phyloP scores from a whole-genome alignment of 2,888 invertebrate genomes.

The Hyposoter dolosus region DNA sequence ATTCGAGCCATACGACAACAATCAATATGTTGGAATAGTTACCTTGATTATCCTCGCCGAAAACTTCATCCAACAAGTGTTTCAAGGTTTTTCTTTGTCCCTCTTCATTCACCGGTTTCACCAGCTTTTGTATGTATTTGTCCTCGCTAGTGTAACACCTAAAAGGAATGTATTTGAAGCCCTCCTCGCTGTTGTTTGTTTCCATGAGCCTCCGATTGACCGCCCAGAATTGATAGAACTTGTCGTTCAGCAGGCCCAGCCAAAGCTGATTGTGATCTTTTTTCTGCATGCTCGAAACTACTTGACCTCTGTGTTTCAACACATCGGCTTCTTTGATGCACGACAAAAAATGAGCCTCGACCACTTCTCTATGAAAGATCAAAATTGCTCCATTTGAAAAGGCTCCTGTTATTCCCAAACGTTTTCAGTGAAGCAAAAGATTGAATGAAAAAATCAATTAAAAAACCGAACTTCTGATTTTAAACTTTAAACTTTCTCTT shows the following conservation, averaged over 20 bases:
- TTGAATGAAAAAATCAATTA: not conserved
- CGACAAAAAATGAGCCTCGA: constrained; percentile 97
- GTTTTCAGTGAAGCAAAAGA: not conserved
- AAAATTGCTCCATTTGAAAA: too few relatives aligned
- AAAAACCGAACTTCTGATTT: too few relatives aligned
- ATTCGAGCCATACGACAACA: too few relatives aligned
- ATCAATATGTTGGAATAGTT: not conserved
- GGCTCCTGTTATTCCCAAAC: not conserved
- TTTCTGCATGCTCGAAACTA: constrained; percentile 96
- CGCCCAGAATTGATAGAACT: constrained; percentile 99
- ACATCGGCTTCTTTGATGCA: constrained; percentile 99
- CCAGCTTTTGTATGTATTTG: constrained; percentile 90
- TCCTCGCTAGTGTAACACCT: constrained; percentile 91
- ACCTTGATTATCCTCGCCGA: constrained; percentile 84
- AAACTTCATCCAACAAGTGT: constrained; percentile 90
- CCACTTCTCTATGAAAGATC: constrained; percentile 89
- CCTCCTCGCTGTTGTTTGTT: constrained; percentile 90
- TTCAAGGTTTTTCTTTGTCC: constrained; percentile 90
- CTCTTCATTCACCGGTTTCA: constrained; percentile 91
- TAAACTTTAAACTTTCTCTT: too few relatives aligned
- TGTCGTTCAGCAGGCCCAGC: constrained; percentile 97
- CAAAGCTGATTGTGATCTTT: constrained; percentile 98
- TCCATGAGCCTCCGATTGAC: constrained; percentile 98
- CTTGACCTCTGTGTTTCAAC: constrained; percentile 96
- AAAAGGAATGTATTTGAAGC: constrained; percentile 95